A percentile compares a stretch with the other conserved stretches of the same genome.
phyloP scores from a whole-genome alignment of 2,888 invertebrate genomes.

The Ophion obscuratus region DNA sequence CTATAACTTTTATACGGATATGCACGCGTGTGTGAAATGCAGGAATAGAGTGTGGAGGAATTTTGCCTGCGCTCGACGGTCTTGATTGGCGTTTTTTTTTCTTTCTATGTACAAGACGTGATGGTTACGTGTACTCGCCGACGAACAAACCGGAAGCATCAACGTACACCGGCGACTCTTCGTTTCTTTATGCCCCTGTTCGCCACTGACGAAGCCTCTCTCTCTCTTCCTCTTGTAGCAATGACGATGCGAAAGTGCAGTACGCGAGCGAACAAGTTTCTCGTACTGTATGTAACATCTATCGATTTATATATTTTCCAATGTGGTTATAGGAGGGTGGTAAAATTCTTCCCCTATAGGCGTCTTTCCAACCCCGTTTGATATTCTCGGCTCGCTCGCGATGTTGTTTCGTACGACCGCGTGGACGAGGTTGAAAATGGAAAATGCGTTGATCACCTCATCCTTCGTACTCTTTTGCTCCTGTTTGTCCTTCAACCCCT shows the following conservation, averaged over 20 bases:
- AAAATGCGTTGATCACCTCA: constrained; percentile 51
- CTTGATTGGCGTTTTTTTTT: neutral
- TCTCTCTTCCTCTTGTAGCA: constrained; percentile 5
- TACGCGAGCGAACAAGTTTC: constrained; percentile 23
- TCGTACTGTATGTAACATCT: constrained; percentile 19
- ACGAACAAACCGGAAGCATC: constrained; percentile 1
- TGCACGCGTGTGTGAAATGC: constrained; percentile 17
- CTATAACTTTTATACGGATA: neutral
- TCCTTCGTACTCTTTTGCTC: constrained; percentile 22
- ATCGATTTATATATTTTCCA: constrained; percentile 14
- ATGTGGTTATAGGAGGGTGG: constrained; percentile 1
- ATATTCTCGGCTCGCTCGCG: neutral
- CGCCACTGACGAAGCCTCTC: neutral
- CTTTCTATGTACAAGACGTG: constrained; percentile 46
- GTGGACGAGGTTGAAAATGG: constrained; percentile 29
- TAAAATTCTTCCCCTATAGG: neutral
- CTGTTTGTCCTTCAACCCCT: neutral
- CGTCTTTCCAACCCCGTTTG: neutral
- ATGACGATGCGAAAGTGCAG: constrained; percentile 46
- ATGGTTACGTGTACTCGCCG: constrained; percentile 15
- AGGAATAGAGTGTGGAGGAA: constrained; percentile 23
- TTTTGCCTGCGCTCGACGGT: constrained; percentile 4
- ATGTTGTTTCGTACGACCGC: constrained; percentile 19
- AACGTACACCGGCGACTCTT: constrained; percentile 16
- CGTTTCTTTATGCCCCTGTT: constrained; percentile 10